Base-by-base conservation (phyloP, 2,113 vertebrate genomes). In the Gobius niger region DNA sequence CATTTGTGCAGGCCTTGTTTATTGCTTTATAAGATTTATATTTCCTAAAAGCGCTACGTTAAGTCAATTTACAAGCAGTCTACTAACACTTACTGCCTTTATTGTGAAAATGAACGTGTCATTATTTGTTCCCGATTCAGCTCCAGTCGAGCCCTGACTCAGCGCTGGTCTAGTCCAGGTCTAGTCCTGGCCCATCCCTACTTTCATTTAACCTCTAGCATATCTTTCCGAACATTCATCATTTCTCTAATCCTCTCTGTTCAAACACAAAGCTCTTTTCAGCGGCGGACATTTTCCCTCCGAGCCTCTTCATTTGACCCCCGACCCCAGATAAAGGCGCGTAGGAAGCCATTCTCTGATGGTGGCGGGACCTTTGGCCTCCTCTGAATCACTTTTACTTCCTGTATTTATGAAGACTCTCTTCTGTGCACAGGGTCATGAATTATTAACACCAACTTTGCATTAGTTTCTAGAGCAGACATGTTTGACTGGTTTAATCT, bases 221-320 rank as follows among this genome's bases (percentile, higher is more conserved):
- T 57, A 19, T 57, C 40, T 40, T 57, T 15, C 14, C 19, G 40
- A 40, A 7, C 54, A 57, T 57, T 34, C 34, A 57, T 57, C 54
- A 40, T 40, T 40, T 40, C 24, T 57, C 24, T 57, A 40, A 57
- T 57, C 54, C 24, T 57, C 54, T 57, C 24, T 40, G 40, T 60
- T 60, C 57, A n/a, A 60, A 60, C 57, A 60, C 57, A 60, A 60
- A 60, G 57, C 40, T 60, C 57, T n/a, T 42, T 60, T 60, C 57
- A 44, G 7, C 15, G 0, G 34, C 34, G 7, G 15, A 14, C 15
- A 42, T 60, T 60, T 59, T 60, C 40, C 57, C 40, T 9, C 40
- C 57, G 5, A 42, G 6, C 41, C 15, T n/a, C 34, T 60, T 42
- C 57, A 42, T 60, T 60, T 60, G 57, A 60, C 57, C 41, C 15